Evolutionary conservation across 2,888 invertebrate genomes (phyloP).

Genomic region (Meteorus colon): DNA sequence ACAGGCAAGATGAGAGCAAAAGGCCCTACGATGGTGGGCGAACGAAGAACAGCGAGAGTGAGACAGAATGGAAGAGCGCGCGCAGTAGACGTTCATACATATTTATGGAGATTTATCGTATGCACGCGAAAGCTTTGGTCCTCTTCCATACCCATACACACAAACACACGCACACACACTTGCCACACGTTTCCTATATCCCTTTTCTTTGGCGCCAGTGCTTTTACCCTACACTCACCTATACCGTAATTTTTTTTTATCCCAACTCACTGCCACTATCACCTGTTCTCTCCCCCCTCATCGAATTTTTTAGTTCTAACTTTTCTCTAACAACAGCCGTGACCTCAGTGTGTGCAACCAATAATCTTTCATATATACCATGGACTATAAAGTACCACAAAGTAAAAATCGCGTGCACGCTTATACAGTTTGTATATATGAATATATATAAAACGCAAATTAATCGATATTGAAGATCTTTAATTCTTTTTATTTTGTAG

Average conservation of each 20-base stretch:
- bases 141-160: slow-evolving; percentile 30
- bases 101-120: slow-evolving; percentile 65
- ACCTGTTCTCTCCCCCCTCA: slow-evolving; percentile 60
- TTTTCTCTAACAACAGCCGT: slow-evolving; percentile 38
- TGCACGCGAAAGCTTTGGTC: slow-evolving; percentile 55
- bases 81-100: slow-evolving; percentile 61
- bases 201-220: slow-evolving; percentile 38
- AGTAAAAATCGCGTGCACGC: background rate
- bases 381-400: background rate
- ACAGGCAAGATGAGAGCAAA: slow-evolving; percentile 19
- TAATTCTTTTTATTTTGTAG: background rate
- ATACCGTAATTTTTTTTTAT: slow-evolving; percentile 48
- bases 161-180: slow-evolving; percentile 31
- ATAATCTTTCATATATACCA: slow-evolving; percentile 57
- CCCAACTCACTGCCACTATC: slow-evolving; percentile 64
- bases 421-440: background rate
- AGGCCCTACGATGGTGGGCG: background rate
- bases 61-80: slow-evolving; percentile 53
- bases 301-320: slow-evolving; percentile 63
- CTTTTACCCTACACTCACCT: slow-evolving; percentile 20
- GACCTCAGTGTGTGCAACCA: slow-evolving; percentile 21
- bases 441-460: background rate
- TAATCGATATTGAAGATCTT: background rate
- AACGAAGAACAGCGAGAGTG: slow-evolving; percentile 4
- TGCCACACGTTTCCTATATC: slow-evolving; percentile 27